Conservation (phyloP, 2,113 vertebrate genomes). For the Campylorhamphus procurvoides region DNA sequence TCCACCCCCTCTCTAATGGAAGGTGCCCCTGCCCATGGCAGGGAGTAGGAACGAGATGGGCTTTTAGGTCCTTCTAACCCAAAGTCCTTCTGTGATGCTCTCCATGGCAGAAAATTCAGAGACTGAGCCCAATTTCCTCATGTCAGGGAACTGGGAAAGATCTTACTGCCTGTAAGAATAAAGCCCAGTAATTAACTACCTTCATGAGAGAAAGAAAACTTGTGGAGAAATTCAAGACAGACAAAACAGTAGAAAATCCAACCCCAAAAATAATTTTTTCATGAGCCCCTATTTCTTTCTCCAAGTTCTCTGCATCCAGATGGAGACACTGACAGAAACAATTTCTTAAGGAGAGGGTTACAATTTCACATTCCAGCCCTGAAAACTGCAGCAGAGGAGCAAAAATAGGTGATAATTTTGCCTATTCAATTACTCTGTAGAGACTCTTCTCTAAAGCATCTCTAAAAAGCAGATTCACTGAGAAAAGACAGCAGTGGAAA, state of each 20-base stretch:
- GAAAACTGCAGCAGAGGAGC: not conserved
- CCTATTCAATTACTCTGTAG: not conserved
- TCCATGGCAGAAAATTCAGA: not conserved
- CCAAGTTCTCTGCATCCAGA: not conserved
- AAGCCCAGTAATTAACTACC: not conserved
- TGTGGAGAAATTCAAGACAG: not conserved
- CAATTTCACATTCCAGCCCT: not conserved
- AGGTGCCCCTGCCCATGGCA: not conserved
- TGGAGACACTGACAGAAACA: not conserved
- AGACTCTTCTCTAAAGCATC: not conserved
- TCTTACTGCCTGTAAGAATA: not conserved
- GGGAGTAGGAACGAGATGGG: not conserved
- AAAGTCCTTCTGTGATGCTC: not conserved
- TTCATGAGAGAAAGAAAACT: not conserved
- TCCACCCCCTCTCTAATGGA: not conserved
- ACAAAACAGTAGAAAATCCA: not conserved
- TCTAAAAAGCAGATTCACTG: not conserved
- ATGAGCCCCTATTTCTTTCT: not conserved
- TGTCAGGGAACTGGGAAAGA: not conserved
- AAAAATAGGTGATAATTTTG: not conserved
- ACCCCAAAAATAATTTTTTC: accelerated
- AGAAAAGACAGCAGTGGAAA: not conserved
- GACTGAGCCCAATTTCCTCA: not conserved
- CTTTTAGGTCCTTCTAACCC: not conserved
- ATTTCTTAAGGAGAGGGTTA: not conserved